A percentile compares a stretch with the other conserved stretches of the same genome.
phyloP scores from a whole-genome alignment of 2,113 vertebrate genomes.

The Oophaga pumilio region DNA sequence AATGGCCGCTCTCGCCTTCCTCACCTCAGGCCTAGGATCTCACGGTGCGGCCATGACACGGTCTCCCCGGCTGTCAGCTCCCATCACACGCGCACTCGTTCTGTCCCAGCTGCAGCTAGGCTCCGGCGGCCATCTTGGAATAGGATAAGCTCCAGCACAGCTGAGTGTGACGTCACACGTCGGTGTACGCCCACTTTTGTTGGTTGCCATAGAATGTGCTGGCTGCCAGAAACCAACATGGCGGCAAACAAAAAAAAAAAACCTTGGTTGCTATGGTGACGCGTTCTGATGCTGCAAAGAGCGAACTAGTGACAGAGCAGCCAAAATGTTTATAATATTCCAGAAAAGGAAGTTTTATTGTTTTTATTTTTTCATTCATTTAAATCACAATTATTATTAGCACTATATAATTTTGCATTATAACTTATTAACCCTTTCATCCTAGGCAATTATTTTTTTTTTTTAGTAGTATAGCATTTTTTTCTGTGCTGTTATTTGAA shows the following conservation, averaged over 20 bases:
- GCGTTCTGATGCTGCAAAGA: neutral
- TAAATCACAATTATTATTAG: too few species aligned
- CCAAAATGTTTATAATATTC: too few species aligned
- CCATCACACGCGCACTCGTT: constrained; percentile 10
- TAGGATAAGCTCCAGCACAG: constrained; percentile 10
- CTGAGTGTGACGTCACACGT: constrained; percentile 24
- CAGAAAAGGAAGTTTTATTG: too few species aligned
- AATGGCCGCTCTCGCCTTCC: neutral
- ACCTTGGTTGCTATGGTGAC: neutral
- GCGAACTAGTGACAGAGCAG: too few species aligned
- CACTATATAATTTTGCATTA: too few species aligned
- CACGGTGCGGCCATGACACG: neutral
- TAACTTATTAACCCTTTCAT: too few species aligned
- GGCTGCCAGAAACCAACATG: constrained; percentile 23
- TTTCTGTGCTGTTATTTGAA: too few species aligned
- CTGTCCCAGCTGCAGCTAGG: neutral
- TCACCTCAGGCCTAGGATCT: constrained; percentile 10
- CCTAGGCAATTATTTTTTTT: too few species aligned
- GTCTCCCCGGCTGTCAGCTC: neutral
- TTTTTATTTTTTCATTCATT: too few species aligned
- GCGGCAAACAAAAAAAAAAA: neutral
- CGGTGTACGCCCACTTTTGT: neutral
- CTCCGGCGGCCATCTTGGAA: constrained; percentile 25
- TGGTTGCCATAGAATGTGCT: neutral
- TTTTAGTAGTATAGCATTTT: too few species aligned